phyloP scores from a whole-genome alignment of 2,888 invertebrate species.

The Athalia circularis region DNA sequence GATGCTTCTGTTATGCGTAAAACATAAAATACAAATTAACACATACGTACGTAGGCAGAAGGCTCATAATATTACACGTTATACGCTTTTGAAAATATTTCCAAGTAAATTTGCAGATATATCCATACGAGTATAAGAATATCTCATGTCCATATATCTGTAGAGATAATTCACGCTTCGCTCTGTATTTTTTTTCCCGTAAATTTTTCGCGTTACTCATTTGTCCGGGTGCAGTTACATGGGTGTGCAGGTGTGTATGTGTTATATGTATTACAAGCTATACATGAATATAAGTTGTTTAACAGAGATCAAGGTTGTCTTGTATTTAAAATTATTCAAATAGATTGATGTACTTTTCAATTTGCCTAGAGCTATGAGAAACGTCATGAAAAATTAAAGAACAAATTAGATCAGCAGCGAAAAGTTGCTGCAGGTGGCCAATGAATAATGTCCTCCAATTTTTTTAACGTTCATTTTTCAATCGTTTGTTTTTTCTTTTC shows the following conservation, averaged over 20 bases:
- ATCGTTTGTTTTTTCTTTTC: not conserved
- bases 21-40: no score
- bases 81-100: slow-evolving; percentile 5
- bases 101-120: slow-evolving; percentile 16
- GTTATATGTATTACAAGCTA: no score
- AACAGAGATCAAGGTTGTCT: no score
- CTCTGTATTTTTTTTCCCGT: not conserved
- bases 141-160: no score
- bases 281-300: no score
- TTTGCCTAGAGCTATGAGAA: slow-evolving; percentile 15
- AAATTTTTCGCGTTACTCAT: not conserved
- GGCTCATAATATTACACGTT: not conserved
- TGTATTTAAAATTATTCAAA: no score
- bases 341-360: slow-evolving; percentile 28
- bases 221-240: no score
- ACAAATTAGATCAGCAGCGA: slow-evolving; percentile 32
- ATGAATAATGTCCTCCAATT: not conserved
- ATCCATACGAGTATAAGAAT: not conserved
- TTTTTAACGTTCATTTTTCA: not conserved
- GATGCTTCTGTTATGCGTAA: no score
- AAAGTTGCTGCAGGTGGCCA: not conserved
- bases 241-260: no score
- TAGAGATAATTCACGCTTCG: no score
- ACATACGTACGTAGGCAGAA: no score
- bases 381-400: slow-evolving; percentile 8